Base-by-base conservation (phyloP, 2,113 vertebrate species). In the Climacteris rufus region DNA sequence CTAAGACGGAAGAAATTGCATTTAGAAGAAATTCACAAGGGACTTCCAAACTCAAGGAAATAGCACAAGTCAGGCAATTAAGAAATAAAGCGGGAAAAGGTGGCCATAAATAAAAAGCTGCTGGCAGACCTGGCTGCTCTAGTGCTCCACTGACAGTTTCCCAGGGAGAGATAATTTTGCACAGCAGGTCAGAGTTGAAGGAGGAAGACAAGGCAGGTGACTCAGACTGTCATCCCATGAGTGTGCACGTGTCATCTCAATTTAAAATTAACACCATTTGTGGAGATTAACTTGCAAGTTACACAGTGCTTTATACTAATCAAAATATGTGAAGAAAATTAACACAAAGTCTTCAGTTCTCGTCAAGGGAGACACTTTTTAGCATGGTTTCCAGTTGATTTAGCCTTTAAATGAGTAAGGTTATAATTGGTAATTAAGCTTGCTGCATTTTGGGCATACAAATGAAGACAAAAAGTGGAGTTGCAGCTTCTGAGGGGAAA, bases 391-490 rank as follows among this genome's bases (percentile, higher is more conserved):
- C 84, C 82, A 93, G 83, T 68, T 94, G 86, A 95, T 96, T 96
- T 96, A 92, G 89, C 56, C 90, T 93, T 94, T 91, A 96, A 95
- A 96, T 89, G 82, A 89, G 87, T 59, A 92, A 69, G 65, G 79
- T 87, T 94, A 93, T 95, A 96, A 95, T 78, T 95, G 72, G 92
- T 94, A 96, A 96, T 94, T 97, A 96, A 96, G 83, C 74, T 80
- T 65, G 63, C 40, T 92, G 70, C 50, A 91, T 95, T 94, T 94
- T 83, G 77, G 70, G 68, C 94, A 95, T 95, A 83, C 66, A 94
- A 93, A 96, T 90, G 77, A 96, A 96, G 87, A 74, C 59, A 63
- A 87, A 93, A 95, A 87, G 70, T 76, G 49, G 71, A 96, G 77
- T 56, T 92, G 68, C 76, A 94, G 80, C 69, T 93, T 96, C 86